Conservation (phyloP, 1,140 invertebrate species). For the Psix sp. region DNA sequence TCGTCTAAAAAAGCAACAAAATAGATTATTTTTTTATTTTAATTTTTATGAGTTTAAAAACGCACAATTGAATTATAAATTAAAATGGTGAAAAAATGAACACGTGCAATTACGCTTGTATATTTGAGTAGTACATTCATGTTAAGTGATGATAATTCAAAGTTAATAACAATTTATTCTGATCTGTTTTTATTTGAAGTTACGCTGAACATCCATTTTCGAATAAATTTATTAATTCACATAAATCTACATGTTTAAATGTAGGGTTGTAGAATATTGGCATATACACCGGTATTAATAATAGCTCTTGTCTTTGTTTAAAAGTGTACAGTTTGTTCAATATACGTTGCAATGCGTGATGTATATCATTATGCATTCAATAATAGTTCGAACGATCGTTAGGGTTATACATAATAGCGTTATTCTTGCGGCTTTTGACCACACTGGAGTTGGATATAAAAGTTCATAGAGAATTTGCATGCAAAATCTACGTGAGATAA, state of each 20-base stretch:
- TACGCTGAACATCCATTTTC: no score
- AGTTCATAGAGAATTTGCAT: conserved; percentile 42
- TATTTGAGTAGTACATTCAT: no score
- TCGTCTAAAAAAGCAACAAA: no score
- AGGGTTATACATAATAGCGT: conserved; percentile 27
- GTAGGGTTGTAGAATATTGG: no score
- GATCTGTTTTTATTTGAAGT: no score
- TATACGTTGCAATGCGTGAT: conserved; percentile 27
- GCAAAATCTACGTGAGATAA: conserved; percentile 32
- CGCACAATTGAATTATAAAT: no score
- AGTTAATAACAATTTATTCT: no score
- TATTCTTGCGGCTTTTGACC: conserved; percentile 12
- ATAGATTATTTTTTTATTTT: no score
- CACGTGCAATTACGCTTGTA: no score
- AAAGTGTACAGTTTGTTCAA: conserved; percentile 12
- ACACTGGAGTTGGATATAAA: conserved; percentile 21
- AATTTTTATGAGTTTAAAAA: no score
- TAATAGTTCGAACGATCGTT: conserved; percentile 42
- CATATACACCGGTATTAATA: neutral
- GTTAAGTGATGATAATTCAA: no score
- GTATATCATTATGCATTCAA: conserved; percentile 44
- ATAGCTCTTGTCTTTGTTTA: conserved; percentile 15
- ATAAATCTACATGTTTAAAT: neutral
- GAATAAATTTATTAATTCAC: neutral
- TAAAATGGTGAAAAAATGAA: no score